These are phyloP conservation scores for Peromyscus aztecus DNA, from an alignment of 2,797 vertebrate genomes.

Conservation along the genomic window DNA sequence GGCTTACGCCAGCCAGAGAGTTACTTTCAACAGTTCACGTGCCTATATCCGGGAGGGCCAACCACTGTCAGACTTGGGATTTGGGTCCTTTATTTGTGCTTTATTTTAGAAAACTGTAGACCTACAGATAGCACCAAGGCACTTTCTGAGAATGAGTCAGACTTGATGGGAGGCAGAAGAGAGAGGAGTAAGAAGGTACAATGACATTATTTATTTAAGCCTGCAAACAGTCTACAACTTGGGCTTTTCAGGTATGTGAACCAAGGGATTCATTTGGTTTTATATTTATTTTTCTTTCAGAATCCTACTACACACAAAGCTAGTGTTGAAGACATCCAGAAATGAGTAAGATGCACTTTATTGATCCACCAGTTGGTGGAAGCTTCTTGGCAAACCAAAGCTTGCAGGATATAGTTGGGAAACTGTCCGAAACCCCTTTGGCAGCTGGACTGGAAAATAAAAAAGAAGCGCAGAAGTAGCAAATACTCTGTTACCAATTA, in stretches of 20 bases:
- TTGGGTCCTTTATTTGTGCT: background rate
- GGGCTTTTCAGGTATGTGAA: background rate
- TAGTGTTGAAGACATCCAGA: background rate
- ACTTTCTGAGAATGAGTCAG: background rate
- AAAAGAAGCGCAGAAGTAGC: slow-evolving; percentile 35
- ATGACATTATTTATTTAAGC: background rate
- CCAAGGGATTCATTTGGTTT: background rate
- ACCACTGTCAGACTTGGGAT: background rate
- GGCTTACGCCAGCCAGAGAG: background rate
- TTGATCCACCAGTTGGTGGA: background rate
- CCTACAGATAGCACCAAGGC: background rate
- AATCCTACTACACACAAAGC: background rate
- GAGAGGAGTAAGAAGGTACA: background rate
- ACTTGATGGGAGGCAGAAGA: background rate
- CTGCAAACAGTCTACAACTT: background rate
- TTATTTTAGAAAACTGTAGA: background rate
- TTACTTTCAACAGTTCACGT: background rate
- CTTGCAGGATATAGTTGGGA: slow-evolving; percentile 1
- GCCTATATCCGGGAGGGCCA: background rate
- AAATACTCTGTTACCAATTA: slow-evolving; percentile 46
- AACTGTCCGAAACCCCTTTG: slow-evolving; percentile 7
- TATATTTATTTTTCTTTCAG: slow-evolving; percentile 36
- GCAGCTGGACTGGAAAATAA: background rate
- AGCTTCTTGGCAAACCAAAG: background rate
- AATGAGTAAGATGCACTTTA: background rate